A percentile compares a stretch with the other conserved stretches of the same genome.
phyloP scores from a whole-genome alignment of 2,797 vertebrate species.

The Phaenicophaeus curvirostris region DNA sequence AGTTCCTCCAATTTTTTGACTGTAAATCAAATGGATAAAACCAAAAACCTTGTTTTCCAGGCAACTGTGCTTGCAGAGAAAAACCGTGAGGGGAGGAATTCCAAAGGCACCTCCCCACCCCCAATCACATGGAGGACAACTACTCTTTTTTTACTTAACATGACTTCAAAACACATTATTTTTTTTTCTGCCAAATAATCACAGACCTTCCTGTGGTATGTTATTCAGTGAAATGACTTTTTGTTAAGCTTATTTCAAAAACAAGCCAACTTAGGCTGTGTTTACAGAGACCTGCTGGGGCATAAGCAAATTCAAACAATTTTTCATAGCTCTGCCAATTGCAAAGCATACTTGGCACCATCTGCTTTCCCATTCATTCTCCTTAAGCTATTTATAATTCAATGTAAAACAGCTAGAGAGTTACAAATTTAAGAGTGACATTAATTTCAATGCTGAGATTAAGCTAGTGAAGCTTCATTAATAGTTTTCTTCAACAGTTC shows the following conservation, averaged over 20 bases:
- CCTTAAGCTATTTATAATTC: not conserved
- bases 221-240: not conserved
- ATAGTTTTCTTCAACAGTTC: not conserved
- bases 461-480: not conserved
- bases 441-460: not conserved
- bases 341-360: not conserved
- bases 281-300: conserved; percentile 4
- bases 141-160: no score
- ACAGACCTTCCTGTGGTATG: not conserved
- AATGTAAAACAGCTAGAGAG: not conserved
- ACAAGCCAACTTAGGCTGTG: not conserved
- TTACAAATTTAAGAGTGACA: not conserved
- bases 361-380: not conserved
- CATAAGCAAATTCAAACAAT: conserved; percentile 1
- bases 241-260: not conserved
- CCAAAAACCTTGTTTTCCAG: not conserved
- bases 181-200: not conserved
- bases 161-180: not conserved
- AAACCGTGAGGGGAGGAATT: not conserved
- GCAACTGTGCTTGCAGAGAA: not conserved
- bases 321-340: not conserved
- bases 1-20: not conserved
- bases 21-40: not conserved
- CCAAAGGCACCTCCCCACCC: not conserved
- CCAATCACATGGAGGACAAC: not conserved